These are phyloP conservation scores for Promerops cafer DNA, from an alignment of 2,113 vertebrate species.

Conservation along the genomic window DNA sequence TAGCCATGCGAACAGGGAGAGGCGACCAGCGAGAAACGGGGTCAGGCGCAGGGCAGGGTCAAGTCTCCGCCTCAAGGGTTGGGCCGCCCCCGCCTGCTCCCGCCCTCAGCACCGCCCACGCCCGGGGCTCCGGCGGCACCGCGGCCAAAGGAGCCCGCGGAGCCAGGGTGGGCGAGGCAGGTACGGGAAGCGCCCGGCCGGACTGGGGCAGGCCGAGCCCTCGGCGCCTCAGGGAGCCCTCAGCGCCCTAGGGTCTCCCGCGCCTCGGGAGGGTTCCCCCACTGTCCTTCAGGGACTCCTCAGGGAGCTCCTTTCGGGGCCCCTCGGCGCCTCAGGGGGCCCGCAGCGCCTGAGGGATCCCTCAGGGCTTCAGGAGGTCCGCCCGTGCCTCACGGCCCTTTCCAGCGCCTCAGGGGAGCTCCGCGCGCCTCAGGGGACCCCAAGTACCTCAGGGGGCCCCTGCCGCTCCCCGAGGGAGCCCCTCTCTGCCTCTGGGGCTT, in stretches of 20 bases:
- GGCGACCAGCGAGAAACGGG: rapidly evolving
- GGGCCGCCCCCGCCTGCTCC: not conserved
- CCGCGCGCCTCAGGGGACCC: not conserved
- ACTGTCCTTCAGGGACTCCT: not conserved
- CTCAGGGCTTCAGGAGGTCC: not conserved
- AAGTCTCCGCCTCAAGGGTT: not conserved
- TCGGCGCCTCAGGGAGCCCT: rapidly evolving
- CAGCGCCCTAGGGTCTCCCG: rapidly evolving
- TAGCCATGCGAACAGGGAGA: rapidly evolving
- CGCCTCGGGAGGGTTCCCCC: rapidly evolving
- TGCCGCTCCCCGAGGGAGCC: too few species aligned
- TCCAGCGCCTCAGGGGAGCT: not conserved
- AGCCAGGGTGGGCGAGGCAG: not conserved
- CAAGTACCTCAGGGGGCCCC: not conserved
- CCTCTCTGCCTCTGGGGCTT: not conserved
- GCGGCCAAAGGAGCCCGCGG: rapidly evolving
- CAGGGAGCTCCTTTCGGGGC: not conserved
- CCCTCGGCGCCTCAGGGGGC: not conserved
- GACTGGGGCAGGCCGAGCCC: rapidly evolving
- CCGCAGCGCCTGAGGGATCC: not conserved
- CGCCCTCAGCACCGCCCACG: not conserved
- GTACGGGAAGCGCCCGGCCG: not conserved
- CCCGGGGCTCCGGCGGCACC: too few species aligned
- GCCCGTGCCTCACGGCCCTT: not conserved
- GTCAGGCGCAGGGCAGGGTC: rapidly evolving